Base-by-base conservation (phyloP, 2,113 vertebrate genomes). In the Barbus barbus region DNA sequence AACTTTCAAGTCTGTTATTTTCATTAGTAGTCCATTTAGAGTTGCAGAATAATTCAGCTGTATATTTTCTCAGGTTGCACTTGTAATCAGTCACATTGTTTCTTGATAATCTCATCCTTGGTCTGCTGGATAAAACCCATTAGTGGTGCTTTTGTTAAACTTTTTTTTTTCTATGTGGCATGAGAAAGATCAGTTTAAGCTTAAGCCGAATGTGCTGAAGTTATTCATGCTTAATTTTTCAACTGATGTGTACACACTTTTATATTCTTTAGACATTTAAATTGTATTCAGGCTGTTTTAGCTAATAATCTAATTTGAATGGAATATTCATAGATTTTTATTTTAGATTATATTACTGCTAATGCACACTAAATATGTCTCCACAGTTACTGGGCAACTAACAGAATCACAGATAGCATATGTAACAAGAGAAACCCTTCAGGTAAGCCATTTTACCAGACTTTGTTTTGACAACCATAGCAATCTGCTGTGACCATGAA, bases 381-480 rank as follows among this genome's bases (percentile, higher is more conserved):
- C 87, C 56, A 63, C 74, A 97, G 96, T 97, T 83, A 96, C 96
- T 48, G 96, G 96, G 86, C 96, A 96, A 84, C 93, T 97, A 24
- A 96, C 95, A 87, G 96, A 97, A 88, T 93, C 94, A 38, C 96
- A 97, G 86, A 97, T 97, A 92, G 96, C 96, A 3, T 97, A 97
- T 88, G 96, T 97, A 87, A 96, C 95, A 90, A 92, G 96, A 92
- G 96, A 97, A 95, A 97, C 96, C 86, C 93, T 97, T 88, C 96
- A 97, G 95, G 96, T 96, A 94, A 75, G 61, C 4, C 7, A 33
- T 75, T 24, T 81, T 78, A 71, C 41, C 33, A 9, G 65, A 61
- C 46, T 78, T 31, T 78, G 73, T 69, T 67, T 53, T 67, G 78
- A 80, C 78, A 80, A 33, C 44, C 58, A 26, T 24, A 4, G 61